Evolutionary conservation across 1,140 invertebrate species (phyloP).

Genomic region (Drosophila teissieri): DNA sequence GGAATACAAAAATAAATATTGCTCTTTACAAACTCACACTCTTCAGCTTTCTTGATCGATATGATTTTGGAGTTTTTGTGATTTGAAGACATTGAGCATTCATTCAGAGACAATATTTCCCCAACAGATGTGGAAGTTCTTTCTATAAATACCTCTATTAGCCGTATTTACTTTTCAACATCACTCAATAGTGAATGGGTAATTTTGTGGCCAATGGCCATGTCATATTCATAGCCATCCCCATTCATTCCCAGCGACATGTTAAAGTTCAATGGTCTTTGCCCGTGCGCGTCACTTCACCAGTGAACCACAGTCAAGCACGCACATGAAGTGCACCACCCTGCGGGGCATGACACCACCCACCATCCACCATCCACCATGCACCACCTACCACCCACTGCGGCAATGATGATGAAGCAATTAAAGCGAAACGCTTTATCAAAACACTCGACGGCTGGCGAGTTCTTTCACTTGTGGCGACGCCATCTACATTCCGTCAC

Average conservation of each 20-base stretch:
- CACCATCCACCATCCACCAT: too few species aligned
- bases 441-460: slow-evolving; percentile 22
- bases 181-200: slow-evolving; percentile 8
- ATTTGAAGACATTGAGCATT: too few species aligned
- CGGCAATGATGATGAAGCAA: slow-evolving; percentile 46
- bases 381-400: background rate
- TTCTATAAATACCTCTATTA: too few species aligned
- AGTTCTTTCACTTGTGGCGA: slow-evolving; percentile 5
- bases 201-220: slow-evolving; percentile 17
- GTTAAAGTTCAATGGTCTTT: slow-evolving; percentile 31
- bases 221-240: slow-evolving; percentile 19
- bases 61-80: too few species aligned
- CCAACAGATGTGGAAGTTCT: too few species aligned
- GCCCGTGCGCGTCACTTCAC: slow-evolving; percentile 19
- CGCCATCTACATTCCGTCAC: slow-evolving; percentile 18
- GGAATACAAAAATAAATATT: background rate
- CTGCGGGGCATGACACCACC: slow-evolving; percentile 4
- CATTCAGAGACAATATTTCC: too few species aligned
- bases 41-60: too few species aligned
- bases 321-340: slow-evolving; percentile 8
- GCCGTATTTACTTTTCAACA: background rate
- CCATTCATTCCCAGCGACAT: slow-evolving; percentile 6
- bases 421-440: slow-evolving; percentile 61
- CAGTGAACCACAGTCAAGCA: slow-evolving; percentile 9
- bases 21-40: background rate